phyloP scores from a whole-genome alignment of 1,140 invertebrate genomes.

The Ostrea edulis region DNA sequence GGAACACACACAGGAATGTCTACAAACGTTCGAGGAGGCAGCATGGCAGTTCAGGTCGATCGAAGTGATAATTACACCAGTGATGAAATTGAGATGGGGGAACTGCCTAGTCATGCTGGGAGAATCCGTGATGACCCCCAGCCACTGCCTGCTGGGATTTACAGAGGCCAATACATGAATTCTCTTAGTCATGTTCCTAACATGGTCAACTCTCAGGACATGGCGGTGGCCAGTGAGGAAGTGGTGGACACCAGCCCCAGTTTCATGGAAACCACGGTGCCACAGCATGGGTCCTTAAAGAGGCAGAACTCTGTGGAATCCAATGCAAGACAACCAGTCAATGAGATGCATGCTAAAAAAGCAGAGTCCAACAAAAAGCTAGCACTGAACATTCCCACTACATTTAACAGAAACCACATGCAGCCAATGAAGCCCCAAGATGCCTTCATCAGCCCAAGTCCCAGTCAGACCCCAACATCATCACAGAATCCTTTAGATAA shows the following conservation, averaged over 20 bases:
- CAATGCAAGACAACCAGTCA: constrained; percentile 47
- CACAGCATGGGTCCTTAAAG: constrained; percentile 38
- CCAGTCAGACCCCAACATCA: constrained; percentile 19
- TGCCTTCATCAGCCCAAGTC: constrained; percentile 51
- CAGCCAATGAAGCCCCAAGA: constrained; percentile 15
- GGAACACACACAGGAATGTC: constrained; percentile 5
- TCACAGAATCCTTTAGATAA: constrained; percentile 54
- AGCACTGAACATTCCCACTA: constrained; percentile 38
- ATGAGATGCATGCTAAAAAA: constrained; percentile 10
- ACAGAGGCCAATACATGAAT: constrained; percentile 4
- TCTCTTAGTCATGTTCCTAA: constrained; percentile 31
- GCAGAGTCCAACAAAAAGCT: constrained; percentile 21
- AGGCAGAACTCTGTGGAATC: constrained; percentile 53
- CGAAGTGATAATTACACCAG: constrained; percentile 40
- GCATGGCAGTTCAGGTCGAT: constrained; percentile 44
- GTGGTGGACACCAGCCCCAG: constrained; percentile 41
- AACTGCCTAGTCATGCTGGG: background rate
- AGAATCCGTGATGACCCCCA: constrained; percentile 32
- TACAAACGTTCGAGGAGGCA: constrained; percentile 12
- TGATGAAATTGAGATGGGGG: background rate
- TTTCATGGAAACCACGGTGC: constrained; percentile 11
- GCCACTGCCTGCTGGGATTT: constrained; percentile 46
- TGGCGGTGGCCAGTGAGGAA: constrained; percentile 52
- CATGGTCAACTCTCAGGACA: constrained; percentile 40
- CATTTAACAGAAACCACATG: background rate